Percentiles rank a stretch among this genome's conserved stretches.
These are phyloP conservation scores for Anolis apletophallus DNA, from an alignment of 2,797 vertebrate species.

Conservation along the genomic window DNA sequence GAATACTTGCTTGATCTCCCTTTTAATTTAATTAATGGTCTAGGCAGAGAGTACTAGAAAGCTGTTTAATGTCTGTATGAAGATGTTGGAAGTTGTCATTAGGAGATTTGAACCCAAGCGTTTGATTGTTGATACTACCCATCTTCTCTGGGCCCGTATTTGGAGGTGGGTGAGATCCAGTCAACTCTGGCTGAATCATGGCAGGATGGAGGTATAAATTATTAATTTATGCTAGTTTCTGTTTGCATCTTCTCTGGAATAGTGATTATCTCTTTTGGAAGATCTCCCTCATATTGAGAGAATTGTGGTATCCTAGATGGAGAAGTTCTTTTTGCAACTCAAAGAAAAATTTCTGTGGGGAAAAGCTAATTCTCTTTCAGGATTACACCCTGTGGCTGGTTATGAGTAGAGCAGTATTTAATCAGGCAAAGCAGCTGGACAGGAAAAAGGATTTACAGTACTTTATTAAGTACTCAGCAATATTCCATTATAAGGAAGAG, in stretches of 20 bases:
- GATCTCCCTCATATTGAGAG: not conserved
- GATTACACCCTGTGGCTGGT: slow-evolving; percentile 23
- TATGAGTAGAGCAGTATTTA: slow-evolving; percentile 29
- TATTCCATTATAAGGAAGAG: slow-evolving; percentile 30
- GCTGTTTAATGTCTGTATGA: too few species aligned
- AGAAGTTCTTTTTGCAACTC: slow-evolving; percentile 15
- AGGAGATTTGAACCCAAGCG: too few species aligned
- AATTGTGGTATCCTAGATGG: not conserved
- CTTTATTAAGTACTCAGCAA: slow-evolving; percentile 34
- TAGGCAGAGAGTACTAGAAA: slow-evolving; percentile 52
- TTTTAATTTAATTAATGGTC: slow-evolving; percentile 38
- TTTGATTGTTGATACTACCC: too few species aligned
- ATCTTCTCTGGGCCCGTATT: too few species aligned
- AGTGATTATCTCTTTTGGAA: not conserved
- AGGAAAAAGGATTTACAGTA: slow-evolving; percentile 15
- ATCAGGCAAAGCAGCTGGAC: slow-evolving; percentile 30
- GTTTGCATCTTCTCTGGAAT: not conserved
- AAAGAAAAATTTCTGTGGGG: not conserved
- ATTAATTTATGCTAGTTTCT: not conserved
- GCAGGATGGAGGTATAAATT: too few species aligned
- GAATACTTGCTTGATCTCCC: slow-evolving; percentile 9
- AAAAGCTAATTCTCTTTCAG: slow-evolving; percentile 20
- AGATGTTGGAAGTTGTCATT: too few species aligned
- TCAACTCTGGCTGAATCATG: too few species aligned
- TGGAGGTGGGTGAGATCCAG: too few species aligned